Conservation (phyloP, 2,797 vertebrate genomes). For the Scyliorhinus canicula region DNA sequence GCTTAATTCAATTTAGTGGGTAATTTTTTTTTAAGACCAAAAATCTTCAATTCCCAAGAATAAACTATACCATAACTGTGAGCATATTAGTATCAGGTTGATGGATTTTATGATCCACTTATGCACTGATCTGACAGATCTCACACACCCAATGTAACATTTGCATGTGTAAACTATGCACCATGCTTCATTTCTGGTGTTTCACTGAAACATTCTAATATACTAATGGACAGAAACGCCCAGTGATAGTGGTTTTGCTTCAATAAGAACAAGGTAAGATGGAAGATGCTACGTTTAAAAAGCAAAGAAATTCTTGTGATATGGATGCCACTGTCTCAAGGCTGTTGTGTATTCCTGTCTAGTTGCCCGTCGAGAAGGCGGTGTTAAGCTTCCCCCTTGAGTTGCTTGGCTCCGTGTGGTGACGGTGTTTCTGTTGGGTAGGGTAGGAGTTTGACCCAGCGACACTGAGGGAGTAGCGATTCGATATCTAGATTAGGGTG, state of each 20-base stretch:
- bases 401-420: not conserved
- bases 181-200: not conserved
- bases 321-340: not conserved
- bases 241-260: not conserved
- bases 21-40: not conserved
- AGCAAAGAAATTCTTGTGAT: not conserved
- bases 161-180: not conserved
- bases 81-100: not conserved
- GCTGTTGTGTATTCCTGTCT: not conserved
- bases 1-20: not conserved
- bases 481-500: not conserved
- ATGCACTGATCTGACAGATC: not conserved
- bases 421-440: not conserved
- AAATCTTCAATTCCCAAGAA: not conserved
- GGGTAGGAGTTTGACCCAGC: not conserved
- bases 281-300: not conserved
- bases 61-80: not conserved
- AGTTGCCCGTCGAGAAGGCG: not conserved
- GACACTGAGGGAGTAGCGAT: not conserved
- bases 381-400: not conserved
- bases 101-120: not conserved
- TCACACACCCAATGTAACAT: not conserved
- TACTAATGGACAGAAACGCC: too few relatives aligned
- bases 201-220: not conserved
- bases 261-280: not conserved